Percentiles rank a stretch among this genome's conserved stretches.
Conservation (phyloP, 2,113 vertebrate genomes). For the Scolopax mira region DNA sequence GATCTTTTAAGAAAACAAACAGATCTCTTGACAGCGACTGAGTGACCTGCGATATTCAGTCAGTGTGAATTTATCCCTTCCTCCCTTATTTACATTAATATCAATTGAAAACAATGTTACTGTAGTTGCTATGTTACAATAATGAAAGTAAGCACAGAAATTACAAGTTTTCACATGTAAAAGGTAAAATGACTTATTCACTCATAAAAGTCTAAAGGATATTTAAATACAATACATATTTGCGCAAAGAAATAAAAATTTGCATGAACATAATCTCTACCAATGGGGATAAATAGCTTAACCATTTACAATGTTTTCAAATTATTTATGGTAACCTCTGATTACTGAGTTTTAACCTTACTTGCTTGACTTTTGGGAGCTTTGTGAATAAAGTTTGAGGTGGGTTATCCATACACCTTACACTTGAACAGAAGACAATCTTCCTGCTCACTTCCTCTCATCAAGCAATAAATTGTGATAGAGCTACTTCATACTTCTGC, state of each 20-base stretch:
- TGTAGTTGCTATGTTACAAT: neutral
- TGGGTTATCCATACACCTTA: neutral
- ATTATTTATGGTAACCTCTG: neutral
- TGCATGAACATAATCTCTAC: neutral
- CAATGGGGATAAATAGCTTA: neutral
- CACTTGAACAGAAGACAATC: neutral
- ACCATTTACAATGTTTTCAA: accelerated
- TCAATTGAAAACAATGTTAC: neutral
- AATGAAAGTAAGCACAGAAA: neutral
- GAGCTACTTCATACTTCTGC: neutral
- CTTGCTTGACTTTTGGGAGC: neutral
- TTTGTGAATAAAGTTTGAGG: neutral
- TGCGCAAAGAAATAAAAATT: neutral
- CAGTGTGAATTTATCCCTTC: neutral
- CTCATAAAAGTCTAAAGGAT: neutral
- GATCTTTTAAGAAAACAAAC: neutral
- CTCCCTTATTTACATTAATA: neutral
- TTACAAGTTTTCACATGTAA: neutral
- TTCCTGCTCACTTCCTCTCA: neutral
- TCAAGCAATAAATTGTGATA: neutral
- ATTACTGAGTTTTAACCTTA: neutral
- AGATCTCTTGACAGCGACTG: neutral
- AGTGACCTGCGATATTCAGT: neutral
- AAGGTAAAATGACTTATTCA: neutral
- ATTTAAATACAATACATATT: neutral